Percentiles rank a stretch among this genome's conserved stretches.
These are phyloP conservation scores for Sebastes melanostomus DNA, from an alignment of 2,797 vertebrate genomes.

Conservation along the genomic window DNA sequence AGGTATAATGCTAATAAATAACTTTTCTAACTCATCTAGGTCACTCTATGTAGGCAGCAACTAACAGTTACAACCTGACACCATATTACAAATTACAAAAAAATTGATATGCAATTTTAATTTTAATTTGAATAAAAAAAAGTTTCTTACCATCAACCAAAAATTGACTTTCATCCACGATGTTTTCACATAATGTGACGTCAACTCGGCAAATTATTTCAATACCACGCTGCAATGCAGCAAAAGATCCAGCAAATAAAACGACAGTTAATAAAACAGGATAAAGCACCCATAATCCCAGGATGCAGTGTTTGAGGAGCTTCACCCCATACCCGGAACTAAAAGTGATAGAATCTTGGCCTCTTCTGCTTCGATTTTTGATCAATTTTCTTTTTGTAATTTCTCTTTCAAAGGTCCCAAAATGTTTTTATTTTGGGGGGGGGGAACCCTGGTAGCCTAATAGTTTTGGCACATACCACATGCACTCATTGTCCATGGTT, in stretches of 20 bases:
- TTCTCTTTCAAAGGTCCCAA: background rate
- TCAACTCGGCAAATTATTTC: background rate
- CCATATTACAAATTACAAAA: too few relatives aligned
- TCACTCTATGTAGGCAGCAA: too few relatives aligned
- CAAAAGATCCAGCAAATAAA: background rate
- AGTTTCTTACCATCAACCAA: background rate
- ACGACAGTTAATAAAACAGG: background rate
- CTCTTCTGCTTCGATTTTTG: background rate
- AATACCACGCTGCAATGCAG: background rate
- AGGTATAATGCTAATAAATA: too few relatives aligned
- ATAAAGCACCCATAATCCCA: background rate
- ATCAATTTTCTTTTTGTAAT: background rate
- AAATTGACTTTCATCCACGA: background rate
- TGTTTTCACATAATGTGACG: background rate
- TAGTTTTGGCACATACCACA: background rate
- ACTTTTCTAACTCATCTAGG: too few relatives aligned
- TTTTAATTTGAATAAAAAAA: too few relatives aligned
- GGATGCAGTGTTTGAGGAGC: background rate
- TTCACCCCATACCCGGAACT: background rate
- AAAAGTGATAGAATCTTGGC: background rate
- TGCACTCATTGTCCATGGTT: background rate
- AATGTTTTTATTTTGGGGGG: background rate
- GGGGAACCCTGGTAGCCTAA: background rate
- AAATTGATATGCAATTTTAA: too few relatives aligned
- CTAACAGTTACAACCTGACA: too few relatives aligned